Evolutionary conservation across 2,113 vertebrate species (phyloP), one percentile per base, ranked within the genome.

Genomic region (Plotosus lineatus): DNA sequence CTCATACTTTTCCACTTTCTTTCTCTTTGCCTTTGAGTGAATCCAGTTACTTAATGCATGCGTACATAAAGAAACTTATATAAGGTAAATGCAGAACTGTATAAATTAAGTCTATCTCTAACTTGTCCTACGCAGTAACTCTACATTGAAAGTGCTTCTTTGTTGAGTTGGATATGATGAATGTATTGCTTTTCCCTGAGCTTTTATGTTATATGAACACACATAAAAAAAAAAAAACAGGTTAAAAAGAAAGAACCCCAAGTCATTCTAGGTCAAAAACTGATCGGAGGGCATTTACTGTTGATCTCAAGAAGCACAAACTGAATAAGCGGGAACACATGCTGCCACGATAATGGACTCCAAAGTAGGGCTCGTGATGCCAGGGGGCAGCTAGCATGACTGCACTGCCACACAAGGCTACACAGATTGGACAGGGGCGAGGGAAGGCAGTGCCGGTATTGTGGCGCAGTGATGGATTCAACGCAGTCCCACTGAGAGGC

Each of bases 261-360:
- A 88, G 92, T 89, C 85, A 88, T 89, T 84, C 83, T 83, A 76
- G 75, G 72, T 83, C 89, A 88, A 89, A 89, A 91, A 88, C 88
- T 84, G 83, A 65, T 38, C 85, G 79, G 83, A 90, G 89, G 90
- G 89, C 87, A 89, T 86, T 91, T 89, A 83, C n/a, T n/a, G n/a
- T n/a, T n/a, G 87, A 88, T 90, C 84, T 83, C 79, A 80, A 86
- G 87, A 83, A 87, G 84, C 63, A 48, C 82, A 84, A 88, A 87
- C 83, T 87, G 87, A 91, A 88, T 84, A 84, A 88, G 88, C 84
- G 82, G 58, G 86, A 83, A 80, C 50, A 81, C 65, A 79, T 79
- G 85, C 81, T 89, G 81, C 80, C 84, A 86, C 78, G 81, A 91
- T 90, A 93, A 92, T 91, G 90, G 88, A 85, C 68, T 86, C 82